Base-by-base conservation (phyloP, 2,113 vertebrate genomes). In the Hydrolagus affinis region DNA sequence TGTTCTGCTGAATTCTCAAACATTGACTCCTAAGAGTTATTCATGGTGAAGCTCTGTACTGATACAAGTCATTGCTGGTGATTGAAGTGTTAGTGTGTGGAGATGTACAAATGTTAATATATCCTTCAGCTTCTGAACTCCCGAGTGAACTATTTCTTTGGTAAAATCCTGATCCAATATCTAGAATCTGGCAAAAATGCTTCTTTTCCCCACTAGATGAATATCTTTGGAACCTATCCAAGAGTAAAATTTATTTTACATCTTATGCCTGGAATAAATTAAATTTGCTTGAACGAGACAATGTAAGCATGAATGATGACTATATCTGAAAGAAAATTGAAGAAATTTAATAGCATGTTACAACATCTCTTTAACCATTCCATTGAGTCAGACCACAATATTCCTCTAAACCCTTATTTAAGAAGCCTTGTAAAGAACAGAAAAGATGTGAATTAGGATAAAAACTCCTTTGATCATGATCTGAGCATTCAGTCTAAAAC, bases 291-390 rank as follows among this genome's bases (percentile, higher is more conserved):
- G 28, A 80, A 80, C 30, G 4, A 17, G 62, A 11, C 21, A 32
- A 15, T 66, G 62, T 83, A 32, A 66, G 11, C 28, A 25, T 60
- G 57, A 64, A 9, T 19, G 25, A 30, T 83, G 8, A 64, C 60
- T 83, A 68, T 66, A 17, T 17, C 66, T 83, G 60, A 83, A 83
- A 68, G 23, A 83, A 83, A 83, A 68, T 32, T 15, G 78, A 83
- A 83, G 78, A 83, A 15, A 83, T 83, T 83, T 83, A 83, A 83
- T 21, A 62, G 60, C 66, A 59, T 83, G 62, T 83, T 62, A 83
- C 28, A 83, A 25, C 15, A 83, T 83, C 44, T 44, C 44, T 44
- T 44, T 44, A 44, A 44, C 44, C 44, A 44, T 44, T 44, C 62
- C 23, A 83, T 83, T 83, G 64, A 66, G 66, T 83, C 9, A 68